Evolutionary conservation across 2,113 vertebrate species (phyloP).

Genomic region (Trematocara unimaculatum): DNA sequence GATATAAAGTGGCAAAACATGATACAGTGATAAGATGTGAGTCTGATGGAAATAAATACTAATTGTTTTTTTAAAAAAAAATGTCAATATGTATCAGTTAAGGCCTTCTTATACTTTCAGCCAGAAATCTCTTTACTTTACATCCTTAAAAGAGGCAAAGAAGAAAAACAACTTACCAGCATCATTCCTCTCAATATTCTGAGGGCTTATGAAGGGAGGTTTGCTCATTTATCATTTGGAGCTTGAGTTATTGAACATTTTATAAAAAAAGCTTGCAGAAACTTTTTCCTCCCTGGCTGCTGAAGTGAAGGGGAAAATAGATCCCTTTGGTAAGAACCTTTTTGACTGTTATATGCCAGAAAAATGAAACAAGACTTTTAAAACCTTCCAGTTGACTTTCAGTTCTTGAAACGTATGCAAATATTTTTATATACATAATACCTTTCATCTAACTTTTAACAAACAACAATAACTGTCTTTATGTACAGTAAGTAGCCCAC

Average conservation of each 20-base stretch:
- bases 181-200: neutral
- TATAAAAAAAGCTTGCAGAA: neutral
- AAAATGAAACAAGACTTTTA: neutral
- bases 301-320: neutral
- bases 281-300: neutral
- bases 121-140: neutral
- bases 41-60: neutral
- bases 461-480: neutral
- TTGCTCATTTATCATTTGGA: neutral
- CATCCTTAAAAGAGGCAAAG: neutral
- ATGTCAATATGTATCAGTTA: neutral
- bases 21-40: neutral
- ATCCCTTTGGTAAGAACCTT: neutral
- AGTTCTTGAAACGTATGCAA: neutral
- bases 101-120: neutral
- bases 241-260: neutral
- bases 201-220: neutral
- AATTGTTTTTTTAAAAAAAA: neutral
- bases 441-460: neutral
- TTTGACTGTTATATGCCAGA: neutral
- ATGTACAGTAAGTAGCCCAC: neutral
- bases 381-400: neutral
- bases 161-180: neutral
- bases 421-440: neutral
- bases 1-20: neutral